Conservation (phyloP, 2,113 vertebrate genomes). For the Notarius quadriscutis region DNA sequence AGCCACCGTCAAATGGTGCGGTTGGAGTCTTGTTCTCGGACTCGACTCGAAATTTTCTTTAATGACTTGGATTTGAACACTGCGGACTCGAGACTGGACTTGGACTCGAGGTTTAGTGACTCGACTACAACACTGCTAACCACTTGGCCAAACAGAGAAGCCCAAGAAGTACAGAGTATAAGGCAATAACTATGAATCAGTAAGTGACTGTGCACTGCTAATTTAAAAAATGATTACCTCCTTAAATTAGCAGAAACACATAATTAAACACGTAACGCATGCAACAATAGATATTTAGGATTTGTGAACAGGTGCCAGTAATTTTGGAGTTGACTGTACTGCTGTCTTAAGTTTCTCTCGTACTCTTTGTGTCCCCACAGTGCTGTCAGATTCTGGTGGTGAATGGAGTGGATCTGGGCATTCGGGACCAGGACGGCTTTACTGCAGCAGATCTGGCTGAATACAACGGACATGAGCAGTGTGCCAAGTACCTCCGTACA, state of each 20-base stretch:
- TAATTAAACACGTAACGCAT: background rate
- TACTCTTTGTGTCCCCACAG: conserved; percentile 61
- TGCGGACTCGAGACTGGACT: too few species aligned
- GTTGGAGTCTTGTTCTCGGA: too few species aligned
- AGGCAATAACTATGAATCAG: background rate
- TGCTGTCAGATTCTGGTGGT: conserved; percentile 98
- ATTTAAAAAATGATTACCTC: background rate
- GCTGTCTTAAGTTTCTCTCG: background rate
- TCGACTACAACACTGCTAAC: too few species aligned
- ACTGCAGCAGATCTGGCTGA: conserved; percentile 89
- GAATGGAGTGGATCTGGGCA: conserved; percentile 86
- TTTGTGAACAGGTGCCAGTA: background rate
- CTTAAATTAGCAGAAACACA: background rate
- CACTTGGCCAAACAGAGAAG: background rate
- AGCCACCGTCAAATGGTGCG: too few species aligned
- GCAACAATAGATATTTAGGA: background rate
- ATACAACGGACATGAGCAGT: conserved; percentile 89
- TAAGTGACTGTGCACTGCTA: background rate
- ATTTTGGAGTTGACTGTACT: background rate
- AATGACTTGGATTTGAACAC: too few species aligned
- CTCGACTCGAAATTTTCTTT: too few species aligned
- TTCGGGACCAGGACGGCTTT: conserved; percentile 89
- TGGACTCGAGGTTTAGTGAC: too few species aligned
- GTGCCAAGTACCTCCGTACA: conserved; percentile 91
- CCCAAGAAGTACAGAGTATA: background rate